Evolutionary conservation across 2,113 vertebrate genomes (phyloP).

Genomic region (Tupaia tana): DNA sequence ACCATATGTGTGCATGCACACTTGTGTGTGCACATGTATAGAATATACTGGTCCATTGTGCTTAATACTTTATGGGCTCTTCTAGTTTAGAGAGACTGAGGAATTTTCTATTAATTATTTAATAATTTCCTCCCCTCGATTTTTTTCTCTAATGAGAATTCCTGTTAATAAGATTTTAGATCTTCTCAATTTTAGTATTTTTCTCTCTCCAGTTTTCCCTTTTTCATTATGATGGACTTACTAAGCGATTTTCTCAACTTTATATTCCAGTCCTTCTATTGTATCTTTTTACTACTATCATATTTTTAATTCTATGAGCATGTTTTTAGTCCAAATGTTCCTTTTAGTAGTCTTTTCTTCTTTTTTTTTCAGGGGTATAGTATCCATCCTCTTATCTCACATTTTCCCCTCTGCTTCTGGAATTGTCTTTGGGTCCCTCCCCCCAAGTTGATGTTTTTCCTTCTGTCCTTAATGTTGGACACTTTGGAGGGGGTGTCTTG

Average conservation of each 20-base stretch:
- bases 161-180: slow-evolving; percentile 2
- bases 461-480: slow-evolving; percentile 26
- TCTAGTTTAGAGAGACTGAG: background rate
- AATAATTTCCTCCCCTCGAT: slow-evolving; percentile 24
- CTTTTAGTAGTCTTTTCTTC: slow-evolving; percentile 45
- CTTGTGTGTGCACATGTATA: background rate
- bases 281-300: background rate
- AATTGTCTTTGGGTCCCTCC: background rate
- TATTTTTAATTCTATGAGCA: slow-evolving; percentile 38
- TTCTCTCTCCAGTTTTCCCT: background rate
- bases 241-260: background rate
- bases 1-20: background rate
- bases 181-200: slow-evolving; percentile 14
- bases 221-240: slow-evolving; percentile 34
- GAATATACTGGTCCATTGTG: background rate
- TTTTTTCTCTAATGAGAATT: slow-evolving; percentile 57
- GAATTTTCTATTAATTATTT: slow-evolving; percentile 50
- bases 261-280: background rate
- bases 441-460: background rate
- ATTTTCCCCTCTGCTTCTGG: background rate
- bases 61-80: background rate
- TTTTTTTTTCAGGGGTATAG: background rate
- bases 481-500: background rate
- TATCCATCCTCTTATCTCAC: background rate
- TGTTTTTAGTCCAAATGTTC: background rate